Base-by-base conservation (phyloP, 2,113 vertebrate genomes). In the Phalacrocorax brasilianus region DNA sequence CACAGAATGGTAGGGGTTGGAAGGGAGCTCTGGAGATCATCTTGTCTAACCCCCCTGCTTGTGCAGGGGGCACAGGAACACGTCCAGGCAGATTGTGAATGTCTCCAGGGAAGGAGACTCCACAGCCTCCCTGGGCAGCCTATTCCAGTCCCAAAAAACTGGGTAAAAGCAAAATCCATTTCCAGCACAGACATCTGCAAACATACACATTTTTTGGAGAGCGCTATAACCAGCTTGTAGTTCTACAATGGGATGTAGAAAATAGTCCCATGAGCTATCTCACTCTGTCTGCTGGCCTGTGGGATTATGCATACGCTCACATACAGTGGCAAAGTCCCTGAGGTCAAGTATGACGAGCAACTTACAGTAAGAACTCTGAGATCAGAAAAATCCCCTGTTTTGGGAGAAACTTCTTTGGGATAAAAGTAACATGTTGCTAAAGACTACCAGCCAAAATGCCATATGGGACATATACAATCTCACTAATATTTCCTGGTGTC, bases 341-440 rank as follows among this genome's bases (percentile, higher is more conserved):
- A 86, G 35, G 14, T 74, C 30, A 63, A 61, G 8, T 9, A 45
- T 35, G 9, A 65, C 1, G 0, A 58, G 22, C 26, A 82, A 56
- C 22, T 56, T n/a, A 5, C 0, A 52, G 33, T 11, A 56, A 47
- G 19, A 77, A 65, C 6, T 20, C 52, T 3, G 2, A 65, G 6
- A 85, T 49, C 3, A 67, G 33, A 83, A 75, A 75, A 62, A 44
- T 30, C 7, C 17, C 12, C 17, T 5, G 4, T 6, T 47, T 42
- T 62, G 22, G 35, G 20, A 75, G 26, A 76, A 89, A 40, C 9
- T 21, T 42, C 53, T 9, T 28, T 49, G 71, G 32, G 13, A 74
- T n/a, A 53, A 32, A 49, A 83, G 38, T 28, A 72, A 66, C 5
- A 5, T 9, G 4, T 32, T 74, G 88, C 40, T 62, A 20, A 62